Evolutionary conservation across 1,140 invertebrate genomes (phyloP).

Genomic region (Pseudomyrmex cubaensis): DNA sequence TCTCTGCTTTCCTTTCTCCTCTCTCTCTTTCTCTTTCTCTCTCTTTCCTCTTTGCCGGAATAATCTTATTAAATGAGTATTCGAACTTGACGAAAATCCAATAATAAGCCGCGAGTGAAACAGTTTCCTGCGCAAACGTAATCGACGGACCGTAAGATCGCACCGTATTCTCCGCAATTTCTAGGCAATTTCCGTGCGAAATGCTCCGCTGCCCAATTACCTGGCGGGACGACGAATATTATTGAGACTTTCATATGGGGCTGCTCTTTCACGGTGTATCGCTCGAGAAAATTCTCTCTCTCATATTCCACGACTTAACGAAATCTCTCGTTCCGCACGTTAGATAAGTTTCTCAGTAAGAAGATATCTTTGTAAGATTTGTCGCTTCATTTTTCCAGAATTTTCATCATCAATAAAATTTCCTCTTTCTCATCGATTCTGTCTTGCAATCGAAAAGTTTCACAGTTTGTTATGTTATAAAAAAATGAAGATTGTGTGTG

Average conservation of each 20-base stretch:
- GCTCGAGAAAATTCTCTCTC: slow-evolving; percentile 16
- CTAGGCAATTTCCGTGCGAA: slow-evolving; percentile 22
- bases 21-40: too few species aligned
- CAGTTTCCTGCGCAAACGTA: slow-evolving; percentile 36
- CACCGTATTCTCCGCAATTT: slow-evolving; percentile 51
- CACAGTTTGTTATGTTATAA: too few species aligned
- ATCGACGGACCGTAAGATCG: slow-evolving; percentile 33
- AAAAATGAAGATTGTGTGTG: too few species aligned
- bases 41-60: background rate
- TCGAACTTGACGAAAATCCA: slow-evolving; percentile 49
- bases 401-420: too few species aligned
- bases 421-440: too few species aligned
- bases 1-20: too few species aligned
- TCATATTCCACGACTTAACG: slow-evolving; percentile 42
- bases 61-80: slow-evolving; percentile 52
- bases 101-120: slow-evolving; percentile 42
- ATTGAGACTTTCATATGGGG: slow-evolving; percentile 67
- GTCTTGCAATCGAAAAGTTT: too few species aligned
- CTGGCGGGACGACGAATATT: slow-evolving; percentile 38
- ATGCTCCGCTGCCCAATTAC: slow-evolving; percentile 57
- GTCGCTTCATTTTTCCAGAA: background rate
- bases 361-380: background rate
- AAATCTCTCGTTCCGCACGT: slow-evolving; percentile 19
- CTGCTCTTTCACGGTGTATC: slow-evolving; percentile 27
- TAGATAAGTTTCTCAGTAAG: background rate